Percentiles rank a stretch among this genome's conserved stretches.
These are phyloP conservation scores for Pygocentrus nattereri DNA, from an alignment of 2,797 vertebrate species.

Conservation along the genomic window DNA sequence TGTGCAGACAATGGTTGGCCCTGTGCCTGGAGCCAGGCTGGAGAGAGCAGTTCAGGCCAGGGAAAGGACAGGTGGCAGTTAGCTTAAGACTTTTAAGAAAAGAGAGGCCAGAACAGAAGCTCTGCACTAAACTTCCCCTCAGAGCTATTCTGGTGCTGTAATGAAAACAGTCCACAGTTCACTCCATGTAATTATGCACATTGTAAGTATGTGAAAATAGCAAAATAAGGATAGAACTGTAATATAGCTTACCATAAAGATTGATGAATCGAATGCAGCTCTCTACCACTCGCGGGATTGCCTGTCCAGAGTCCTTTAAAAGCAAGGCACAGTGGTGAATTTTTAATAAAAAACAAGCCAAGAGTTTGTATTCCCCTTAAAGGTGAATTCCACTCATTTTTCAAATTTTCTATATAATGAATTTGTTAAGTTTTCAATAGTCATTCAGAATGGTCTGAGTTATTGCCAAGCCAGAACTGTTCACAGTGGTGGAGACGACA, in stretches of 20 bases:
- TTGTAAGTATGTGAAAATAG: not conserved
- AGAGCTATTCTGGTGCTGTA: not conserved
- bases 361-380: not conserved
- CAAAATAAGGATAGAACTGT: not conserved
- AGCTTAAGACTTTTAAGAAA: not conserved
- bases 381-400: too few species aligned
- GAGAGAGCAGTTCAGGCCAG: not conserved
- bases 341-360: not conserved
- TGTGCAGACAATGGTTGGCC: conserved; percentile 33
- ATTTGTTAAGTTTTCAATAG: too few species aligned
- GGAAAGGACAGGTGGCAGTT: conserved; percentile 10
- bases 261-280: conserved; percentile 99
- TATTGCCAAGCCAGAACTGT: too few species aligned
- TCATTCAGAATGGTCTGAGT: too few species aligned
- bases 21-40: conserved; percentile 32
- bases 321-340: not conserved
- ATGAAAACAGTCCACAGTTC: not conserved
- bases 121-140: not conserved
- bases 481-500: too few species aligned
- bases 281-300: conserved; percentile 95
- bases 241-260: conserved; percentile 88
- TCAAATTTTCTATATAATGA: too few species aligned
- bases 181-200: conserved; percentile 5
- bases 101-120: conserved; percentile 3
- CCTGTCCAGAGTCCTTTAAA: conserved; percentile 92